phyloP scores from a whole-genome alignment of 2,888 invertebrate species.

The Bruchidius siliquastri region DNA sequence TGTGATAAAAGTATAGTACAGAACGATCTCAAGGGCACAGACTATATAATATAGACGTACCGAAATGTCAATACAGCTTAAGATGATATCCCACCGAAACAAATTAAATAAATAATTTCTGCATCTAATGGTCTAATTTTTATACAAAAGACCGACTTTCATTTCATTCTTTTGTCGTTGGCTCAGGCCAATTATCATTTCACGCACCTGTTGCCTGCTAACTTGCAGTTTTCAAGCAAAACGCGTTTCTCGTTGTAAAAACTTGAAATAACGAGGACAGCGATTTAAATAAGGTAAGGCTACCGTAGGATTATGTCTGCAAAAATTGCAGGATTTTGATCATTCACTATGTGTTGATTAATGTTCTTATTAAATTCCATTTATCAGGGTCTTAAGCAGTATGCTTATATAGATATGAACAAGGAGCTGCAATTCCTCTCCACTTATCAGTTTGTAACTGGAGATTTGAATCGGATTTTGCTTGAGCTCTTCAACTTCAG shows the following conservation, averaged over 20 bases:
- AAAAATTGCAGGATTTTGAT: neutral
- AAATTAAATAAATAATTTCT: neutral
- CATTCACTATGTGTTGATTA: neutral
- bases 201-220: neutral
- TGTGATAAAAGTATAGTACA: too few relatives aligned
- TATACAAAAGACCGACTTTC: neutral
- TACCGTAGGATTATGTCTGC: neutral
- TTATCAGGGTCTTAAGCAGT: neutral
- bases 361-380: neutral
- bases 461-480: too few relatives aligned
- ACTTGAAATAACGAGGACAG: neutral
- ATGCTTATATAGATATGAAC: neutral
- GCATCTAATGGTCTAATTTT: neutral
- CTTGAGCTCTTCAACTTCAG: too few relatives aligned
- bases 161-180: neutral
- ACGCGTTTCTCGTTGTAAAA: neutral
- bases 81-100: neutral
- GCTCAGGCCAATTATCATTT: neutral
- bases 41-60: too few relatives aligned
- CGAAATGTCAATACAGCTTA: neutral
- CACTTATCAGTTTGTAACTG: too few relatives aligned
- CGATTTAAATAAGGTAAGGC: neutral
- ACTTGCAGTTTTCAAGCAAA: neutral
- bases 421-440: too few relatives aligned
- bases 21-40: too few relatives aligned